Conservation (phyloP, 2,113 vertebrate genomes). For the Myxocyprinus asiaticus region DNA sequence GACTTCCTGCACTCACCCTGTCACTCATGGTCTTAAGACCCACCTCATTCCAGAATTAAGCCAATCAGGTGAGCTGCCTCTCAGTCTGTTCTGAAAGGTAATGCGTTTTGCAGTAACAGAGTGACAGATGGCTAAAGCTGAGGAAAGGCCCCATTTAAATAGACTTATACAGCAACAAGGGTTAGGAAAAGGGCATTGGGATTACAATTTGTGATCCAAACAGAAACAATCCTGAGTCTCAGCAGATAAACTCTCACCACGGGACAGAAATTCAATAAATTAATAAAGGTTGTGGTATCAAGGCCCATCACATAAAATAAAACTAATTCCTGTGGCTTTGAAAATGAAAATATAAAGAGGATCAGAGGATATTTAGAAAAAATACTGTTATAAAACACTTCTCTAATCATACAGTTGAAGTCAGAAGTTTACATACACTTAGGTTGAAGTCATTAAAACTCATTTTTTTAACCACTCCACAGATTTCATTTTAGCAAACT, state of each 20-base stretch:
- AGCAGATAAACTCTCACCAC: background rate
- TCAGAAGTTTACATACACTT: no score
- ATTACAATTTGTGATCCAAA: conserved; percentile 28
- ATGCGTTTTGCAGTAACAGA: conserved; percentile 40
- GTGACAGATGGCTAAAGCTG: conserved; percentile 56
- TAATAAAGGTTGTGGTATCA: no score
- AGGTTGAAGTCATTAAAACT: no score
- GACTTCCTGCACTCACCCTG: conserved; percentile 34
- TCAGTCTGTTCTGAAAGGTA: conserved; percentile 35
- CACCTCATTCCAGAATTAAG: conserved; percentile 34
- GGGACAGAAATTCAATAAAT: background rate
- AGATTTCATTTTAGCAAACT: no score
- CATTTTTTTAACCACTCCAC: no score
- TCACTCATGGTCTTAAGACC: conserved; percentile 35
- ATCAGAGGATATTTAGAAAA: no score
- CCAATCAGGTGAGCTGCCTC: conserved; percentile 44
- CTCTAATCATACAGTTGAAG: no score
- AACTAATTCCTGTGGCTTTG: no score
- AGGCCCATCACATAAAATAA: no score
- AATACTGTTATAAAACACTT: no score
- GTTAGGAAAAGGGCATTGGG: background rate
- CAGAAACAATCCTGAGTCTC: conserved; percentile 22
- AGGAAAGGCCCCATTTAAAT: conserved; percentile 29
- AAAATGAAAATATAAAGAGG: no score
- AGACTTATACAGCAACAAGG: conserved; percentile 18